phyloP scores from a whole-genome alignment of 2,113 vertebrate genomes.

The Salvelinus fontinalis region DNA sequence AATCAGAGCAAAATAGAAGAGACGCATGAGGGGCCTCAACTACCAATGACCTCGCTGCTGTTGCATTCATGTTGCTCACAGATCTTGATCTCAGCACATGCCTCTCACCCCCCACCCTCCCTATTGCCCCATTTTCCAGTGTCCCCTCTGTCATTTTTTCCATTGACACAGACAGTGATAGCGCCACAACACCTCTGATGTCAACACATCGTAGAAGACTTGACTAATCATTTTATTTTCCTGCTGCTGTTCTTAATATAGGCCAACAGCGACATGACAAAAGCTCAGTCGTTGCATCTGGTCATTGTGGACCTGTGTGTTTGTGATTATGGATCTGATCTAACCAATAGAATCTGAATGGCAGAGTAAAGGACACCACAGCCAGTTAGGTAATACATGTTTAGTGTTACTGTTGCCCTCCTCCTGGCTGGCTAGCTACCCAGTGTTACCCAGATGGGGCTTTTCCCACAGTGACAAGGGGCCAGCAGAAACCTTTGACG shows the following conservation, averaged over 20 bases:
- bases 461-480: not conserved
- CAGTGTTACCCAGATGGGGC: constrained; percentile 5
- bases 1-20: not conserved
- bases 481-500: not conserved
- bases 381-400: not conserved
- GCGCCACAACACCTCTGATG: not conserved
- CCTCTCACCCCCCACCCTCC: not conserved
- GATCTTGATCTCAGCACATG: constrained; percentile 22
- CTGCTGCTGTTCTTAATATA: too few relatives aligned
- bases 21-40: not conserved
- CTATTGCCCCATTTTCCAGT: constrained; percentile 1
- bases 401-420: not conserved
- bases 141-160: constrained; percentile 1
- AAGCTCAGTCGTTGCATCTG: not conserved
- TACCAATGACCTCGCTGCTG: constrained; percentile 1
- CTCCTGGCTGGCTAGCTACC: not conserved
- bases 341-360: not conserved
- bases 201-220: not conserved
- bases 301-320: not conserved
- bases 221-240: not conserved
- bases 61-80: constrained; percentile 3
- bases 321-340: not conserved
- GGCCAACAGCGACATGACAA: too few relatives aligned
- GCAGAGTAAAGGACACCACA: not conserved
- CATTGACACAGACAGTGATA: not conserved